Percentiles rank a stretch among this genome's conserved stretches.
These are phyloP conservation scores for Tragopan temminckii DNA, from an alignment of 2,797 vertebrate genomes.

Conservation along the genomic window DNA sequence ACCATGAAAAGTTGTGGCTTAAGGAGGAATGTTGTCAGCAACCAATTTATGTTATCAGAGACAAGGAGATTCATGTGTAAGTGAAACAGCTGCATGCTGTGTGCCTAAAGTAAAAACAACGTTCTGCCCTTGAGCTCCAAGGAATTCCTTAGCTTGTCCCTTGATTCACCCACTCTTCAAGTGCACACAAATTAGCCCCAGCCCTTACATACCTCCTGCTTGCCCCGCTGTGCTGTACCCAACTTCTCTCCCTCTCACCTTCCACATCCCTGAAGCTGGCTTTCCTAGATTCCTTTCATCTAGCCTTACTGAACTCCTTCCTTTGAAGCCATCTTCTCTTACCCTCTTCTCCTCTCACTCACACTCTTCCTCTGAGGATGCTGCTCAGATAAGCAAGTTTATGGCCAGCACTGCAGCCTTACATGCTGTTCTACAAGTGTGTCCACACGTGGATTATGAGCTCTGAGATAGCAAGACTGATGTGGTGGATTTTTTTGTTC, in stretches of 20 bases:
- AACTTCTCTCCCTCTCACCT: neutral
- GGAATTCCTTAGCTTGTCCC: neutral
- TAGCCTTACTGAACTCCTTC: neutral
- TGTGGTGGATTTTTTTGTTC: neutral
- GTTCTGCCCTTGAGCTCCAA: neutral
- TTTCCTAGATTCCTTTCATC: slow-evolving; percentile 8
- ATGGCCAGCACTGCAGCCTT: rapidly evolving
- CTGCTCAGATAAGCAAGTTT: neutral
- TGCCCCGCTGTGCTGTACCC: neutral
- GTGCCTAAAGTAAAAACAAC: neutral
- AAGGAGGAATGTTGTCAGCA: neutral
- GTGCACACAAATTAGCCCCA: neutral
- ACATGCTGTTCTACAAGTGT: neutral
- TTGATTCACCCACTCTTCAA: neutral
- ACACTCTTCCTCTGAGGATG: rapidly evolving
- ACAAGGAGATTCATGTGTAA: neutral
- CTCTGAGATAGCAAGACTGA: neutral
- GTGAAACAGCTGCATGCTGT: neutral
- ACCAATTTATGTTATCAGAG: neutral
- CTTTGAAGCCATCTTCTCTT: neutral
- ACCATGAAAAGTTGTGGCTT: neutral
- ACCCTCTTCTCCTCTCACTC: neutral
- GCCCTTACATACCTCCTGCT: neutral
- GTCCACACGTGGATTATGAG: neutral
- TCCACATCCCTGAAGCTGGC: neutral